phyloP scores from a whole-genome alignment of 2,888 invertebrate species.

The Melanophora roralis region DNA sequence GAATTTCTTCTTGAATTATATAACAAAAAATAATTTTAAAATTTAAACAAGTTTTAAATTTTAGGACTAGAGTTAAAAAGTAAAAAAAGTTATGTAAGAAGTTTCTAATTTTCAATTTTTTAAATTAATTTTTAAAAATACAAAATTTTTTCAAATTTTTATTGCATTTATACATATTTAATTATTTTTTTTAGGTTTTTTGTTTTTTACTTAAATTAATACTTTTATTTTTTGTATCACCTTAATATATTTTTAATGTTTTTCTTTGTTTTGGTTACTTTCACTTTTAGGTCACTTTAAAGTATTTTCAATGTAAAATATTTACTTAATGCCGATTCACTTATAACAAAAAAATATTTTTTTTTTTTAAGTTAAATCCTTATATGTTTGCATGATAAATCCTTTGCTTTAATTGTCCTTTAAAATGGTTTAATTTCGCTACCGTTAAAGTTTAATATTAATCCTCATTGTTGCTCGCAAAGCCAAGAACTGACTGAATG shows the following conservation, averaged over 20 bases:
- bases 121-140: too few relatives aligned
- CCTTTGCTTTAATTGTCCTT: not conserved
- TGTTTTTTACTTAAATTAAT: too few relatives aligned
- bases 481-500: constrained; percentile 69
- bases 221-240: not conserved
- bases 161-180: not conserved
- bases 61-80: too few relatives aligned
- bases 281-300: too few relatives aligned
- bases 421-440: constrained; percentile 19
- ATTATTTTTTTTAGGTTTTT: too few relatives aligned
- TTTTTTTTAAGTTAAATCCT: not conserved
- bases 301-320: not conserved
- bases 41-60: too few relatives aligned
- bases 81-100: too few relatives aligned
- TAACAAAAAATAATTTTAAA: too few relatives aligned
- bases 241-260: not conserved
- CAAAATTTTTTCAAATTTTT: not conserved
- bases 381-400: not conserved
- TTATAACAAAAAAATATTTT: not conserved
- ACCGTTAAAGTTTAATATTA: constrained; percentile 50
- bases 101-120: too few relatives aligned
- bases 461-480: constrained; percentile 69
- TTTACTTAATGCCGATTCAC: not conserved
- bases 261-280: too few relatives aligned
- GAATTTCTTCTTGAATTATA: too few relatives aligned